Evolutionary conservation across 2,113 vertebrate species (phyloP), one percentile per base, ranked within the genome.

Genomic region (Otus sunia): DNA sequence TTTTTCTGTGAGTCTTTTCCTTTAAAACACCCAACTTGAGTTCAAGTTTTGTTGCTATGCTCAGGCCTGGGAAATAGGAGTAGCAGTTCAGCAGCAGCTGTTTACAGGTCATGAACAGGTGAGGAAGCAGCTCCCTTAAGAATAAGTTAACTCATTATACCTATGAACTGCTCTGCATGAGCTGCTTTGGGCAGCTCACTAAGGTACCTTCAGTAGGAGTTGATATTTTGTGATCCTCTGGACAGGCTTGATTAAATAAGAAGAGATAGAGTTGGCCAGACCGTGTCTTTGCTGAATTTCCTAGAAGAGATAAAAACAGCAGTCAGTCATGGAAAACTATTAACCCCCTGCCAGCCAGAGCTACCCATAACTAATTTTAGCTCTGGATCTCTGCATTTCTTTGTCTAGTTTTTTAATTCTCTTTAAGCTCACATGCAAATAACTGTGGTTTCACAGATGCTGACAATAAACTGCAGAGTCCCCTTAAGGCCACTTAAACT

Each of bases 141-240:
- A 68, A 16, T 22, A 68, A 72, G 26, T 43, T 19, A 75, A 56
- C 53, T 80, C 52, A 29, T 78, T 32, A 37, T 49, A 76, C 11
- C 60, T 50, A 17, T 29, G 41, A 86, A 56, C 23, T 9, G 15
- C 50, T 53, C 41, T 68, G 69, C 69, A 64, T 1, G 11, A 96
- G 22, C 52, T 81, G 43, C 21, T 45, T 55, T 58, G 47, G 49
- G 62, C 37, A 95, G 90, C 50, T 93, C 66, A 37, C 45, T 89
- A 32, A 43, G 21, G 52, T 97, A 99, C 99, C 99, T 99, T 99
- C 64, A 99, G 98, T 47, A 99, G 98, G 37, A 99, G 99, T 13
- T 99, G 99, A 94, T 99, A 99, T 95, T 99, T 99, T 68, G 99
- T 99, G 98, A 99, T 99, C 97, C 99, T 99, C 98, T 99, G 99